Evolutionary conservation across 2,888 invertebrate genomes (phyloP).

Genomic region (Tromatobia lineatoria): DNA sequence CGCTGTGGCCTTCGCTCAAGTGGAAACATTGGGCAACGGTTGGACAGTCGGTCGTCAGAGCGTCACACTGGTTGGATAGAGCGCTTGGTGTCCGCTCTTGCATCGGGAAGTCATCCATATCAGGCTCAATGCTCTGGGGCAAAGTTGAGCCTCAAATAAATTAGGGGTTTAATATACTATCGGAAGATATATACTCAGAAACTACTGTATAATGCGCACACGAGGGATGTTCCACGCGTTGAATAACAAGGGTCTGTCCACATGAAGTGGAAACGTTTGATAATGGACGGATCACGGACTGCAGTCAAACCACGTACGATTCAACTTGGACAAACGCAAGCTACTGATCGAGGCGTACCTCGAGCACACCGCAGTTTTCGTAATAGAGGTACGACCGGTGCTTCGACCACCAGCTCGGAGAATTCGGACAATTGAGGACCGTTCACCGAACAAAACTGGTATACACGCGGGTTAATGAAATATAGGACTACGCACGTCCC

Average conservation of each 20-base stretch:
- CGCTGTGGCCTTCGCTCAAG: background rate
- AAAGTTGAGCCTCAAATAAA: constrained; percentile 9
- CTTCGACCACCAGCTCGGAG: constrained; percentile 7
- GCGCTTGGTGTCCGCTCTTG: background rate
- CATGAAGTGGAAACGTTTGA: constrained; percentile 46
- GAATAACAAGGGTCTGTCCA: constrained; percentile 45
- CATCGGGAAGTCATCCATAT: constrained; percentile 10
- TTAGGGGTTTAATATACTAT: constrained; percentile 22
- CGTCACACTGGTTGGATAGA: background rate
- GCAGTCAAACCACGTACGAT: constrained; percentile 47
- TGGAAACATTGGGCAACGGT: constrained; percentile 34
- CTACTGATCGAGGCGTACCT: constrained; percentile 8
- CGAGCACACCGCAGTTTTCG: constrained; percentile 37
- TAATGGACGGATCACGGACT: constrained; percentile 47
- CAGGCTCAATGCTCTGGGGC: constrained; percentile 8
- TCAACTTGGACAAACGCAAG: constrained; percentile 25
- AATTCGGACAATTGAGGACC: constrained; percentile 24
- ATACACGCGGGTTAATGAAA: constrained; percentile 34
- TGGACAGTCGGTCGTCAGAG: constrained; percentile 7
- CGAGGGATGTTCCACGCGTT: constrained; percentile 31
- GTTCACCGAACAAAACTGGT: constrained; percentile 29
- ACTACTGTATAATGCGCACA: constrained; percentile 20
- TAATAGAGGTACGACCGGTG: constrained; percentile 4
- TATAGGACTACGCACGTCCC: constrained; percentile 27
- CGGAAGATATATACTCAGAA: background rate